These are phyloP conservation scores for Venturia canescens DNA, from an alignment of 1,140 invertebrate genomes.

Conservation along the genomic window DNA sequence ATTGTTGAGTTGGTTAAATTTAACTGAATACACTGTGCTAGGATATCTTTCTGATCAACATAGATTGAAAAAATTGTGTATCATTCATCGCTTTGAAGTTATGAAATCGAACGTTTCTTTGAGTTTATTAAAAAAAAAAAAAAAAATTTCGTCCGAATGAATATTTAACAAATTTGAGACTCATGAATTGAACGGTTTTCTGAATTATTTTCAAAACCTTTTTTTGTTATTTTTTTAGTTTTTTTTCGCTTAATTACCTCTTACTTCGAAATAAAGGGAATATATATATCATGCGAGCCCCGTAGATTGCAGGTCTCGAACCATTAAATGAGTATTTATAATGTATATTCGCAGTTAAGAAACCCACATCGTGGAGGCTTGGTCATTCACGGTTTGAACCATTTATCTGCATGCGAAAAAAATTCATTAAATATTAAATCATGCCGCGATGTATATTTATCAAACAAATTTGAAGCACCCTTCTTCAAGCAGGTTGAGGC, in stretches of 20 bases:
- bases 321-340: neutral
- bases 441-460: no score
- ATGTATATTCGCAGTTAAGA: neutral
- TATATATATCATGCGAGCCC: neutral
- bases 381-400: no score
- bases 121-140: no score
- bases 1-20: slow-evolving; percentile 7
- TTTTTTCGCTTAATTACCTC: neutral
- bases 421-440: no score
- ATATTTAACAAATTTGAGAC: no score
- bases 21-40: neutral
- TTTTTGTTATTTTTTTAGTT: neutral
- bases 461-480: no score
- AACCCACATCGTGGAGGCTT: neutral
- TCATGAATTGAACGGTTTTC: neutral
- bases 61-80: neutral
- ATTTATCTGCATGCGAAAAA: no score
- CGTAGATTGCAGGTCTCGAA: no score
- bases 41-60: neutral
- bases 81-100: no score
- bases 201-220: neutral
- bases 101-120: no score
- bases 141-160: no score
- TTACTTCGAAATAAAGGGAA: neutral
- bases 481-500: no score